Evolutionary conservation across 2,888 invertebrate species (phyloP), one percentile per base, ranked within the genome.

Genomic region (Cynaeus angustus): DNA sequence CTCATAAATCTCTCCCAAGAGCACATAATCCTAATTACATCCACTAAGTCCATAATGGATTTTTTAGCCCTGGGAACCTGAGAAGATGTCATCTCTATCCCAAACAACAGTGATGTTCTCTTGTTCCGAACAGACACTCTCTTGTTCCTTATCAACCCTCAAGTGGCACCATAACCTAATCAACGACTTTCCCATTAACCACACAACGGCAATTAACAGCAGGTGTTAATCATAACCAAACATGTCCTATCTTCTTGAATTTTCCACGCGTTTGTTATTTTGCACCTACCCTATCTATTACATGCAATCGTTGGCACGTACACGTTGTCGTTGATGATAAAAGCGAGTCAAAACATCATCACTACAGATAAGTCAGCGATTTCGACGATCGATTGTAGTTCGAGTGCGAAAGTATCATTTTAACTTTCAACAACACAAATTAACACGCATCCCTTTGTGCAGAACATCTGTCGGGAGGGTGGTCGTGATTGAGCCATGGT

Each of bases 401-500:
- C n/a, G n/a, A n/a, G n/a, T n/a, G n/a, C 41, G 13, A 41, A 41
- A 41, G 12, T 1, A 30, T 53, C 13, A 61, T 48, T 48, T 61
- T 41, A 64, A 64, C 50, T 53, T 53, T 64, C 26, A 50, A 62
- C 41, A 64, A 53, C 52, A 28, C 53, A 64, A 64, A 64, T 64
- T 53, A 43, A 64, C 64, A 64, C 64, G 64, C 66, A 56, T 66
- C 65, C 55, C 65, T 55, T 53, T 61, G 66, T 66, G 50, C 67
- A 50, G 74, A 77, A 77, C 77, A 77, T 77, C 77, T 77, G 77
- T 75, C 74, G 69, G 59, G 70, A 46, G 66, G 73, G 68, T 71
- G 73, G 72, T 68, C n/a, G n/a, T 72, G 77, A 77, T 77, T 77
- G 75, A 76, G 75, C n/a, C n/a, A n/a, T n/a, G n/a, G n/a, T n/a